Evolutionary conservation across 2,888 invertebrate genomes (phyloP).

Genomic region (Aphidoletes aphidimyza): DNA sequence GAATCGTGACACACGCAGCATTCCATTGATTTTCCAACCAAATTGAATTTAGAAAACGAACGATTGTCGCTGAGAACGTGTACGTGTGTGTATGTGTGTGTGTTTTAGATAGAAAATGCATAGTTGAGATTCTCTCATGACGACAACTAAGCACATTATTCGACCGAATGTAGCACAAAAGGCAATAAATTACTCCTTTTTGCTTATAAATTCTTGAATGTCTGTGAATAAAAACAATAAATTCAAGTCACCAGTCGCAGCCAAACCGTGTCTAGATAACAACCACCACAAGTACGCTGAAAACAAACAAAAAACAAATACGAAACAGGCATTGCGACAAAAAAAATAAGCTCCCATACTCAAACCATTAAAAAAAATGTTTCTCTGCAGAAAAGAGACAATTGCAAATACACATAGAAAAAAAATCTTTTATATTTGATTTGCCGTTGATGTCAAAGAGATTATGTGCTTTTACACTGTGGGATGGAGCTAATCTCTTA

Average conservation of each 20-base stretch:
- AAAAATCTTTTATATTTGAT: neutral
- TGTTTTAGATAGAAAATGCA: neutral
- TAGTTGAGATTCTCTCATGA: neutral
- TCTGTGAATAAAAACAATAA: neutral
- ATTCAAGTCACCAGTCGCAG: neutral
- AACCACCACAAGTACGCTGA: neutral
- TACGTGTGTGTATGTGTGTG: too few species aligned
- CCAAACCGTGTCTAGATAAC: neutral
- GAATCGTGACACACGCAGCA: neutral
- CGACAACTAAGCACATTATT: neutral
- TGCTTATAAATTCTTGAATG: conserved; percentile 28
- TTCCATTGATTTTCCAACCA: neutral
- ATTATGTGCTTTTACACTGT: neutral
- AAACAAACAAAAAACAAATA: neutral
- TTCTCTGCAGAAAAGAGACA: neutral
- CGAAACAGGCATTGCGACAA: neutral
- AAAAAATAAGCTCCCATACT: neutral
- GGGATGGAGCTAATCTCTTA: neutral
- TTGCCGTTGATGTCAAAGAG: neutral
- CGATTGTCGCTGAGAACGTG: too few species aligned
- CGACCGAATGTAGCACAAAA: neutral
- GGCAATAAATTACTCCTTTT: neutral
- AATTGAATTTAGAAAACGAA: conserved; percentile 39
- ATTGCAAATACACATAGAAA: neutral
- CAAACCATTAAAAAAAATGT: neutral